phyloP scores from a whole-genome alignment of 2,113 vertebrate species.

The Amphiprion percula region DNA sequence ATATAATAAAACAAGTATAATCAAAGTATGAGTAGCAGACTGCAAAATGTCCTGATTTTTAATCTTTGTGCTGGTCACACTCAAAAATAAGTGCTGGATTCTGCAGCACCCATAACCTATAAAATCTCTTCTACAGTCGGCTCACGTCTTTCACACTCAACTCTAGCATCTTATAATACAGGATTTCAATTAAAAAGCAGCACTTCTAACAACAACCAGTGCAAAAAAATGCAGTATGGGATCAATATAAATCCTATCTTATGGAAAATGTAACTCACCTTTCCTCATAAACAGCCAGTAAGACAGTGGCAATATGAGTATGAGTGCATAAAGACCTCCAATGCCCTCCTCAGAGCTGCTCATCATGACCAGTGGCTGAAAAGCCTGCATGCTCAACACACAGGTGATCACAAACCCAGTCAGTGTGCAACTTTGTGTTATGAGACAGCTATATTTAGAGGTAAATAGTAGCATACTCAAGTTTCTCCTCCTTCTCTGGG shows the following conservation, averaged over 20 bases:
- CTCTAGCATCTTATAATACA: background rate
- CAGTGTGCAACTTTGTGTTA: slow-evolving; percentile 7
- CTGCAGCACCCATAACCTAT: background rate
- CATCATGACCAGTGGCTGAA: slow-evolving; percentile 5
- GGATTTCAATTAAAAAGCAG: background rate
- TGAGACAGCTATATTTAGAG: background rate
- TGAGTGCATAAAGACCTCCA: slow-evolving; percentile 43
- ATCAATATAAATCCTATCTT: background rate
- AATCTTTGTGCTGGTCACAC: too few species aligned
- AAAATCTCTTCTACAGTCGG: too few species aligned
- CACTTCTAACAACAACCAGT: background rate
- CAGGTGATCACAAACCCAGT: background rate
- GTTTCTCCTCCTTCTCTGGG: slow-evolving; percentile 40
- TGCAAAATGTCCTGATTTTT: too few species aligned
- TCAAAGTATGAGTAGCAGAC: background rate
- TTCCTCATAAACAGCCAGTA: slow-evolving; percentile 61
- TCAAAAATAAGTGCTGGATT: background rate
- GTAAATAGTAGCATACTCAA: background rate
- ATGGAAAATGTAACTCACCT: slow-evolving; percentile 55
- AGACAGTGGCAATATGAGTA: slow-evolving; percentile 58
- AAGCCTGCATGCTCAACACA: slow-evolving; percentile 26
- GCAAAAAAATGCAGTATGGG: background rate
- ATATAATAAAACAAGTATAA: background rate
- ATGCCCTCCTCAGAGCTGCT: slow-evolving; percentile 15
- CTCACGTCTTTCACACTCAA: background rate